Evolutionary conservation across 1,140 invertebrate genomes (phyloP), one percentile per base, ranked within the genome.

Genomic region (Bombus balteatus): DNA sequence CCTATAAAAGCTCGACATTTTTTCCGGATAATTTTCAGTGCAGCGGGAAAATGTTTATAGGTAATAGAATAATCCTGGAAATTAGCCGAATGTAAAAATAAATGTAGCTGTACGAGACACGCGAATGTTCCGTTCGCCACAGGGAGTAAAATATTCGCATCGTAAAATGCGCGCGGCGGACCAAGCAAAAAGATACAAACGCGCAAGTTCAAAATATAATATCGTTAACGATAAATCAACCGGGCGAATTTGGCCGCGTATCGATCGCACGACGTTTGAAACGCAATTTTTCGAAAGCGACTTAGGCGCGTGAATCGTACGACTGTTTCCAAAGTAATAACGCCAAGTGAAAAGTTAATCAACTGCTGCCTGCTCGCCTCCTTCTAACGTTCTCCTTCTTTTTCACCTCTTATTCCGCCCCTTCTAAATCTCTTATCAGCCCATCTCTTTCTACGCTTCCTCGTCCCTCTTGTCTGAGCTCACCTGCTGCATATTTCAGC

Each of bases 281-380:
- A 83, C 47, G 75, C 43, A 70, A 57, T 65, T 83, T 83, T 78
- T 78, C n/a, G 13, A 57, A 68, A 83, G 74, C 81, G 28, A 57
- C 28, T 83, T 76, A 32, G 10, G 18, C 18, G 41, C 41, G 18
- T 12, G 73, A 57, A n/a, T 77, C 22, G 59, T 2, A 57, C 25
- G 47, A 32, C 53, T 5, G n/a, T 80, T 62, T n/a, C 59, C 68
- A 59, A 62, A 80, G 83, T 57, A 66, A 85, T 80, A 71, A 85
- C 83, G 77, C 39, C 53, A 39, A 72, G 77, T 73, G 57, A 85
- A 85, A 85, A 80, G 83, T 85, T 85, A 59, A 85, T 85, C 83
- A 73, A 80, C 83, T 53, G 39, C 57, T 57, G 47, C 73, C 34
- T 37, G 62, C 28, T 13, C 32, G 25, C 13, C 57, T 82, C 13